Evolutionary conservation across 2,113 vertebrate genomes (phyloP).

Genomic region (Brachirus orientalis): DNA sequence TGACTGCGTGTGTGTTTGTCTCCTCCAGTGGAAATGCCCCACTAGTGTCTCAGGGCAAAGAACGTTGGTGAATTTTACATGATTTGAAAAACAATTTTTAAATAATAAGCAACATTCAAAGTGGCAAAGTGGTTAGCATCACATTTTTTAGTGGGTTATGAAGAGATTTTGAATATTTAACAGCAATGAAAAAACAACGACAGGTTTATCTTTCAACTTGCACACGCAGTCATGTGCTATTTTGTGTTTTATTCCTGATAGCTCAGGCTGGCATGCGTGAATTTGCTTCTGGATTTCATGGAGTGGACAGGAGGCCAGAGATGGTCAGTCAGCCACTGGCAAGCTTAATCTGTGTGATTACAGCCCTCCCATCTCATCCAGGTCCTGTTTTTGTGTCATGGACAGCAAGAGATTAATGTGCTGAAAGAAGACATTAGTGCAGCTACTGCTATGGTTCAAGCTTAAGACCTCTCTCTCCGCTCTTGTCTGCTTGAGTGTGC

Average conservation of each 20-base stretch:
- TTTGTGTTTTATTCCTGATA: conserved; percentile 15
- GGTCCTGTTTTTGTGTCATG: conserved; percentile 51
- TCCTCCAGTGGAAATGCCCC: too few species aligned
- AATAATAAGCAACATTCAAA: too few species aligned
- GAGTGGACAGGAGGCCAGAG: conserved; percentile 33
- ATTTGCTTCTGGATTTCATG: conserved; percentile 43
- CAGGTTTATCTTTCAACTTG: too few species aligned
- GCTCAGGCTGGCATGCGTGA: conserved; percentile 52
- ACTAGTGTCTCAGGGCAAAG: too few species aligned
- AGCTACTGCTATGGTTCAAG: conserved; percentile 20
- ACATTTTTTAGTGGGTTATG: too few species aligned
- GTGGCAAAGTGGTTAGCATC: too few species aligned
- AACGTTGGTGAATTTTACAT: too few species aligned
- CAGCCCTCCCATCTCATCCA: conserved; percentile 51
- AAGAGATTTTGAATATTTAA: not conserved
- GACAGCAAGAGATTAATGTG: conserved; percentile 65
- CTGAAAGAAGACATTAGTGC: conserved; percentile 65
- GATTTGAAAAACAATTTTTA: too few species aligned
- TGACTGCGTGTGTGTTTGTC: too few species aligned
- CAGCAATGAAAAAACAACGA: not conserved
- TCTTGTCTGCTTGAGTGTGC: conserved; percentile 20
- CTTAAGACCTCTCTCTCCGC: conserved; percentile 39
- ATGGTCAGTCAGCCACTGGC: conserved; percentile 46
- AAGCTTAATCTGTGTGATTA: conserved; percentile 67
- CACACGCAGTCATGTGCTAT: conserved; percentile 14